phyloP scores from a whole-genome alignment of 2,113 vertebrate genomes.

The Peucedramus taeniatus region DNA sequence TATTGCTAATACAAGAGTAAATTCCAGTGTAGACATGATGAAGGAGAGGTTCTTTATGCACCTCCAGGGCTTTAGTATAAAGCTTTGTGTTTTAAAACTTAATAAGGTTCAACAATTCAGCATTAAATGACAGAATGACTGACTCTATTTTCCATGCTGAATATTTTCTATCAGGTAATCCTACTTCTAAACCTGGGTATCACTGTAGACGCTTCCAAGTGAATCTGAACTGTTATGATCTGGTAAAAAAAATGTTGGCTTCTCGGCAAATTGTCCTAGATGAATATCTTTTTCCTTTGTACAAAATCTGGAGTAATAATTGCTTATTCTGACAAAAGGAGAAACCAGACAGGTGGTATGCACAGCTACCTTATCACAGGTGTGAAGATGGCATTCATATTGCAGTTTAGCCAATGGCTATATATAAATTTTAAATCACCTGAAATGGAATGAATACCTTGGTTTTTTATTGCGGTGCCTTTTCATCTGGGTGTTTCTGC shows the following conservation, averaged over 20 bases:
- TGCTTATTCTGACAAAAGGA: background rate
- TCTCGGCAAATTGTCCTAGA: background rate
- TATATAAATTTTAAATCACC: background rate
- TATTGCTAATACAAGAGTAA: constrained; percentile 3
- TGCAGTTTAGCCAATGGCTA: background rate
- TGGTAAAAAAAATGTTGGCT: background rate
- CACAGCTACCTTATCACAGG: background rate
- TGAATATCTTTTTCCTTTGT: background rate
- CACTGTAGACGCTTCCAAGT: background rate
- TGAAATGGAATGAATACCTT: background rate
- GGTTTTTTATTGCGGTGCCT: background rate
- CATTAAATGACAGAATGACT: background rate
- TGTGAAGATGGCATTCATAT: background rate
- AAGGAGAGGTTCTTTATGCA: background rate
- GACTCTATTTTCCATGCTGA: background rate
- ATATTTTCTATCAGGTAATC: background rate
- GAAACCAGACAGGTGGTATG: background rate
- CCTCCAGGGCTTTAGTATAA: background rate
- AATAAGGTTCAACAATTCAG: background rate
- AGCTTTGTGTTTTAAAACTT: background rate
- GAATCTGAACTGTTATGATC: background rate
- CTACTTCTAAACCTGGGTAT: background rate
- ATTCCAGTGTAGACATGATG: background rate
- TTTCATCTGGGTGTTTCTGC: background rate
- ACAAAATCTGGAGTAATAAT: background rate